phyloP scores from a whole-genome alignment of 2,113 vertebrate genomes.

The Melanotaenia duboulayi region DNA sequence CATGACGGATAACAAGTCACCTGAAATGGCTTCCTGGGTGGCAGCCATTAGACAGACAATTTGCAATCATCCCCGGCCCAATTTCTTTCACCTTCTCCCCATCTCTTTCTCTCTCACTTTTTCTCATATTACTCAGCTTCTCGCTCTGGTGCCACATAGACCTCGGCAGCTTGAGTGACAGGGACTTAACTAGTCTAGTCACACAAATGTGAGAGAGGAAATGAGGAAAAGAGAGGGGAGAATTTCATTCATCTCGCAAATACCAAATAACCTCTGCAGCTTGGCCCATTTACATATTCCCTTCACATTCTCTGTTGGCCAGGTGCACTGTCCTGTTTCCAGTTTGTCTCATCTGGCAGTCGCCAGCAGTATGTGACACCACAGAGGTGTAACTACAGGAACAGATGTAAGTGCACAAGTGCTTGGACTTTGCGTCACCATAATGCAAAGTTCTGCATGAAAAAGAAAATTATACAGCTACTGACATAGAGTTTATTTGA shows the following conservation, averaged over 20 bases:
- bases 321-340: constrained; percentile 59
- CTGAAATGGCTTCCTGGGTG: constrained; percentile 78
- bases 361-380: constrained; percentile 13
- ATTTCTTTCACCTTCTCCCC: constrained; percentile 72
- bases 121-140: constrained; percentile 76
- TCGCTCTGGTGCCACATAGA: constrained; percentile 74
- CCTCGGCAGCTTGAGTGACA: constrained; percentile 80
- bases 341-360: constrained; percentile 55
- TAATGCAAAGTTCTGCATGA: constrained; percentile 8
- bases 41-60: constrained; percentile 71
- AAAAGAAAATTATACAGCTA: too few relatives aligned
- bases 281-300: constrained; percentile 67
- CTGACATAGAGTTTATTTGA: too few relatives aligned
- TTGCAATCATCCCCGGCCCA: constrained; percentile 76
- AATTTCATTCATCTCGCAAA: constrained; percentile 78
- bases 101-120: constrained; percentile 71
- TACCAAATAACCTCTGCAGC: constrained; percentile 75
- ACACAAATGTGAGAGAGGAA: constrained; percentile 78
- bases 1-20: constrained; percentile 80
- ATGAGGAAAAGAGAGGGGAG: constrained; percentile 69
- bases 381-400: constrained; percentile 35
- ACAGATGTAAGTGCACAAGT: constrained; percentile 41
- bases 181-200: constrained; percentile 80
- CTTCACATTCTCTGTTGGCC: constrained; percentile 46
- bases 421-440: constrained; percentile 4